Evolutionary conservation across 2,888 invertebrate genomes (phyloP).

Genomic region (Drosophila eohydei): DNA sequence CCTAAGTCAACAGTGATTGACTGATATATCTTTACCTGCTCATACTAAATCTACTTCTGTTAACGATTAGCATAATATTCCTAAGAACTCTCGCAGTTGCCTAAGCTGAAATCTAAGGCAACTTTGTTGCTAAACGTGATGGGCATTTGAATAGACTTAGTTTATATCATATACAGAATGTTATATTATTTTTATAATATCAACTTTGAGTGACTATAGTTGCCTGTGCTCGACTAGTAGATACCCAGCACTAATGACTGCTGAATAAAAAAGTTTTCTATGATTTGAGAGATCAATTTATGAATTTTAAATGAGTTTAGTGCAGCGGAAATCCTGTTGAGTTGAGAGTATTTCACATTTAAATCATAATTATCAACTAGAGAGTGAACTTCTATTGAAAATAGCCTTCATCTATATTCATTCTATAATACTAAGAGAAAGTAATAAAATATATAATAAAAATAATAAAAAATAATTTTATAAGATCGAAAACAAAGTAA

Average conservation of each 20-base stretch:
- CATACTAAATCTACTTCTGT: too few relatives aligned
- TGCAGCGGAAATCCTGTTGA: too few relatives aligned
- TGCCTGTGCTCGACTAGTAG: not conserved
- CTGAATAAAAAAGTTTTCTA: not conserved
- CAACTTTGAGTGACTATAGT: not conserved
- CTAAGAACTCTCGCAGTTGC: not conserved
- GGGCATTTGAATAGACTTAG: not conserved
- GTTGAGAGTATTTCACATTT: too few relatives aligned
- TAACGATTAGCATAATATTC: not conserved
- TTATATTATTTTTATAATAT: not conserved
- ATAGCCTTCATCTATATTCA: too few relatives aligned
- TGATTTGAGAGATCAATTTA: not conserved
- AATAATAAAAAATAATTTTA: too few relatives aligned
- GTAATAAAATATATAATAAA: too few relatives aligned
- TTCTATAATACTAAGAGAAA: too few relatives aligned
- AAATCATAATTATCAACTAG: too few relatives aligned
- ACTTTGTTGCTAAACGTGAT: constrained; percentile 1
- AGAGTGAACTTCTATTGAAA: too few relatives aligned
- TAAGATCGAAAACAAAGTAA: too few relatives aligned
- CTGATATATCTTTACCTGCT: not conserved
- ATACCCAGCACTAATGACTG: not conserved
- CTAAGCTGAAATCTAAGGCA: not conserved
- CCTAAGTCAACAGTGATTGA: constrained; percentile 1
- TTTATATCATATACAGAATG: not conserved
- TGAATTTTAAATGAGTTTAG: too few relatives aligned